Evolutionary conservation across 2,888 invertebrate genomes (phyloP).

Genomic region (Trissoscelio sp.): DNA sequence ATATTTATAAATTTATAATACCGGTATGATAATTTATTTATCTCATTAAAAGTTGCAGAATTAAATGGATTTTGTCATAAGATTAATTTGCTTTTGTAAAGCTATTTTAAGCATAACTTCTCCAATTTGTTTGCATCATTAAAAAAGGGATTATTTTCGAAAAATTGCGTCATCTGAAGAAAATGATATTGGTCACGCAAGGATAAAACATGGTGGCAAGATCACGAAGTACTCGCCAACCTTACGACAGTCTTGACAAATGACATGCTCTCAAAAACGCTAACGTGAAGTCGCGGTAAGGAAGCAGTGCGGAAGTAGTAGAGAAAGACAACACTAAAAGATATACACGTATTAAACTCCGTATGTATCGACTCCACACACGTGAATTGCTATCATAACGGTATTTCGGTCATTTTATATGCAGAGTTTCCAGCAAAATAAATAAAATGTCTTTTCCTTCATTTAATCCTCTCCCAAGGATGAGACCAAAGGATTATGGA

Average conservation of each 20-base stretch:
- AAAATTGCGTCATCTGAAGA: conserved; percentile 16
- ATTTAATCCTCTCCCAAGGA: background rate
- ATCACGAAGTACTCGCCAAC: conserved; percentile 47
- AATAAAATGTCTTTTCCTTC: background rate
- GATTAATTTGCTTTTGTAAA: conserved; percentile 1
- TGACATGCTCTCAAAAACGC: conserved; percentile 42
- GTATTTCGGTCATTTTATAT: conserved; percentile 16
- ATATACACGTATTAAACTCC: conserved; percentile 37
- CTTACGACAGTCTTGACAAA: conserved; percentile 52
- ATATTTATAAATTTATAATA: no score
- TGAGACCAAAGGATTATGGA: no score
- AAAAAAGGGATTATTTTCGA: conserved; percentile 18
- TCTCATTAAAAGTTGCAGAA: no score
- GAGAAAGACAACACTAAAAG: conserved; percentile 26
- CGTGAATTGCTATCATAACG: conserved; percentile 17
- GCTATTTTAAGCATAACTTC: conserved; percentile 13
- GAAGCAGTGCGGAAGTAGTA: conserved; percentile 7
- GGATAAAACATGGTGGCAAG: conserved; percentile 34
- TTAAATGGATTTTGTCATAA: no score
- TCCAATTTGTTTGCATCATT: conserved; percentile 26
- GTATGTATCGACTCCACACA: conserved; percentile 20
- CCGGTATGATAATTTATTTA: no score
- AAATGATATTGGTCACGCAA: conserved; percentile 55
- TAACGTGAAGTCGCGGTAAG: conserved; percentile 8
- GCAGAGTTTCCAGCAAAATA: background rate